Conservation (phyloP, 2,113 vertebrate species). For the Spheniscus mendiculus region DNA sequence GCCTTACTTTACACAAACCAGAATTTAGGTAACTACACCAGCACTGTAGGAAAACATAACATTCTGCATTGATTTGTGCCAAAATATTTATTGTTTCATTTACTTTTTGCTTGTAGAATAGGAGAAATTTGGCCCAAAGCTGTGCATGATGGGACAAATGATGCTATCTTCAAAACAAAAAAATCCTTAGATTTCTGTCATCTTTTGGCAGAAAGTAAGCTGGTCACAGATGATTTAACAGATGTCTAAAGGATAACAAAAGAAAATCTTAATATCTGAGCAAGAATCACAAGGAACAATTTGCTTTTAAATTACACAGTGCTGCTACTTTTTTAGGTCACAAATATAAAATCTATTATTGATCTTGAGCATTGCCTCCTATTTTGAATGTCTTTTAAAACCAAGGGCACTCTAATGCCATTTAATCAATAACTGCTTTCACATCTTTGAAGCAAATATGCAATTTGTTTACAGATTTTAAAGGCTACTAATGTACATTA, state of each 20-base stretch:
- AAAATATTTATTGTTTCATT: neutral
- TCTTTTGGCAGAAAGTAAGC: neutral
- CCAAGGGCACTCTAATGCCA: slow-evolving; percentile 36
- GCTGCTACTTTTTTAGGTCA: slow-evolving; percentile 43
- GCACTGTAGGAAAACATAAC: neutral
- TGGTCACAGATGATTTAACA: neutral
- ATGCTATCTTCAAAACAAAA: neutral
- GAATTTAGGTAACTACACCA: neutral
- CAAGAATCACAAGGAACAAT: neutral
- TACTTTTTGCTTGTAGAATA: neutral
- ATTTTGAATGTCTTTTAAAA: slow-evolving; percentile 69
- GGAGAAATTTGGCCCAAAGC: neutral
- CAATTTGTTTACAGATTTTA: slow-evolving; percentile 51
- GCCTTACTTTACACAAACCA: neutral
- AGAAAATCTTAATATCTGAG: neutral
- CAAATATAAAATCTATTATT: slow-evolving; percentile 67
- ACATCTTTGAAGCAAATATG: slow-evolving; percentile 18
- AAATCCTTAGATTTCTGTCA: neutral
- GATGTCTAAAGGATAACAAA: neutral
- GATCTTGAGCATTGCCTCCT: slow-evolving; percentile 39
- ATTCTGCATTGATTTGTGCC: neutral
- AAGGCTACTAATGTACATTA: slow-evolving; percentile 7
- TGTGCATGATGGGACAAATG: neutral
- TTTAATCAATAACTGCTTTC: slow-evolving; percentile 68
- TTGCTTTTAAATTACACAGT: slow-evolving; percentile 11